Percentiles rank a stretch among this genome's conserved stretches.
phyloP scores from a whole-genome alignment of 2,797 vertebrate genomes.

The Pseudotriccus pelzelni region DNA sequence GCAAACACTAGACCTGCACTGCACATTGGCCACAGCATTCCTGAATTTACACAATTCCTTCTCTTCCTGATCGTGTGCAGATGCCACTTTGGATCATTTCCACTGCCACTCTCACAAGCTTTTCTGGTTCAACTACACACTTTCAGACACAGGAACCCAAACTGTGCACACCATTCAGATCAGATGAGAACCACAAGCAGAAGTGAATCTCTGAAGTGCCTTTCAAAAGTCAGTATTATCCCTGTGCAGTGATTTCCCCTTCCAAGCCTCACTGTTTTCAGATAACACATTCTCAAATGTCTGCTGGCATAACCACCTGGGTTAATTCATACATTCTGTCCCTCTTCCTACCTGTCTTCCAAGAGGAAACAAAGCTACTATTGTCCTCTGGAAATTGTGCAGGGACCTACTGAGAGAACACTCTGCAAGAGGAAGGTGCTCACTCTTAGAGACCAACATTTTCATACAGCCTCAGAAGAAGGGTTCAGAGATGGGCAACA shows the following conservation, averaged over 20 bases:
- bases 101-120: neutral
- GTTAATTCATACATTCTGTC: neutral
- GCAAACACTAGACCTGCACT: neutral
- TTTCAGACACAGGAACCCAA: neutral
- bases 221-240: neutral
- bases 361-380: neutral
- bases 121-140: neutral
- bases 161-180: neutral
- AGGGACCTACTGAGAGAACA: neutral
- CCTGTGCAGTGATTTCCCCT: neutral
- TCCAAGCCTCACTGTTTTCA: neutral
- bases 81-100: neutral
- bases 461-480: neutral
- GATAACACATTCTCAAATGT: neutral
- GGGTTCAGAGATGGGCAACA: neutral
- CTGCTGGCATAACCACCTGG: neutral
- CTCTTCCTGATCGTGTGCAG: neutral
- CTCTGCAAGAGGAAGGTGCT: neutral
- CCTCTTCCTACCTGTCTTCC: neutral
- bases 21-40: neutral
- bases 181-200: neutral
- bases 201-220: neutral
- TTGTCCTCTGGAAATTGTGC: neutral
- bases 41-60: neutral
- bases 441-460: neutral